Evolutionary conservation across 2,113 vertebrate genomes (phyloP).

Genomic region (Leucopternis melanops): DNA sequence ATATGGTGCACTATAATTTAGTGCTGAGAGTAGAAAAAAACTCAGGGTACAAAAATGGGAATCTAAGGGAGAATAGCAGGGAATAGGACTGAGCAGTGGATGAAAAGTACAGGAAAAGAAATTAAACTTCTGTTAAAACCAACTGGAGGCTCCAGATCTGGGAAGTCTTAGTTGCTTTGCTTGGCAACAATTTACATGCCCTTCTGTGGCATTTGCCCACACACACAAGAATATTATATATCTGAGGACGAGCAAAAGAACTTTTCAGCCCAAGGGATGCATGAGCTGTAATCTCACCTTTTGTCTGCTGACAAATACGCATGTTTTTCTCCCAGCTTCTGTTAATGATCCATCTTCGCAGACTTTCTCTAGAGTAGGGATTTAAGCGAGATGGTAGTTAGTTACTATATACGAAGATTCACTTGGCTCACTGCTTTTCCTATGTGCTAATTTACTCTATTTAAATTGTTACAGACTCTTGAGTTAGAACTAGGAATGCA

Average conservation of each 20-base stretch:
- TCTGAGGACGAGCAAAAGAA: neutral
- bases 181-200: neutral
- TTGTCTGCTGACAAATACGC: neutral
- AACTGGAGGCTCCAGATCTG: neutral
- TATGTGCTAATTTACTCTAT: neutral
- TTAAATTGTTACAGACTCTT: neutral
- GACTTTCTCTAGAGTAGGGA: neutral
- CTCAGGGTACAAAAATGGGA: neutral
- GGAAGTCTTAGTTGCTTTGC: neutral
- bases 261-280: neutral
- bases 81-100: neutral
- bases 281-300: neutral
- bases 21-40: neutral
- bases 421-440: neutral
- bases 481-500: neutral
- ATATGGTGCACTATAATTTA: neutral
- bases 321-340: neutral
- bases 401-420: neutral
- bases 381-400: neutral
- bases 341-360: neutral
- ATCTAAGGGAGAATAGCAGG: neutral
- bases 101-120: neutral
- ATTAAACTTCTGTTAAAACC: neutral
- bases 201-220: neutral
- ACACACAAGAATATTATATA: neutral